A percentile compares a stretch with the other conserved stretches of the same genome.
Conservation (phyloP, 2,888 invertebrate genomes). For the Rotaria magnacalcarata region DNA sequence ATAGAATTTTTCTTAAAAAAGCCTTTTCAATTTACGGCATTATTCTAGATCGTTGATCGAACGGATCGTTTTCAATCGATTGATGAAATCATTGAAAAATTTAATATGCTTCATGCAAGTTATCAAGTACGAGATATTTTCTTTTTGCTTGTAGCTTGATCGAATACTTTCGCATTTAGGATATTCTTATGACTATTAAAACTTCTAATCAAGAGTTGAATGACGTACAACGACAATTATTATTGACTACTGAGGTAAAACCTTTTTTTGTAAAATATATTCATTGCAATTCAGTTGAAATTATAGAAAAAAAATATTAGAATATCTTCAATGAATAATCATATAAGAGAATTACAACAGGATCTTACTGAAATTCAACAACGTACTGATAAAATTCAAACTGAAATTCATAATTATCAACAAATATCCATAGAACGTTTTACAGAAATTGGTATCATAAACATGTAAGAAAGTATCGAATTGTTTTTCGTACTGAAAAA, state of each 20-base stretch:
- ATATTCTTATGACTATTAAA: background rate
- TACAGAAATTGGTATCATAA: background rate
- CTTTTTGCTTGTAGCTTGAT: no score
- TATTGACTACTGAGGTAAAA: background rate
- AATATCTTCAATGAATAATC: background rate
- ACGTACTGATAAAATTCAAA: background rate
- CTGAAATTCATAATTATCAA: background rate
- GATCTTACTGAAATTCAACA: background rate
- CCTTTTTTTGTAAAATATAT: background rate
- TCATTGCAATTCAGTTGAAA: background rate
- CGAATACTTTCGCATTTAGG: background rate
- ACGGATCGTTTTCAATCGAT: background rate
- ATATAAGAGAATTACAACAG: background rate
- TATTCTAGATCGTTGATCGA: background rate
- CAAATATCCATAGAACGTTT: background rate
- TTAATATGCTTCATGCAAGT: background rate
- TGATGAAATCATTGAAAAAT: slow-evolving; percentile 17
- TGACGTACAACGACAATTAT: background rate
- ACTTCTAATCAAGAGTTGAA: background rate
- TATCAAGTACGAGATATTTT: background rate
- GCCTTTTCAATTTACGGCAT: background rate
- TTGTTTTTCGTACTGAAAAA: background rate
- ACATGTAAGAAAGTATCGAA: background rate
- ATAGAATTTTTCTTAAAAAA: background rate
- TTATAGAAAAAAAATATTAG: background rate